Evolutionary conservation across 1,140 invertebrate genomes (phyloP), one percentile per base, ranked within the genome.

Genomic region (Drosophila takahashii): DNA sequence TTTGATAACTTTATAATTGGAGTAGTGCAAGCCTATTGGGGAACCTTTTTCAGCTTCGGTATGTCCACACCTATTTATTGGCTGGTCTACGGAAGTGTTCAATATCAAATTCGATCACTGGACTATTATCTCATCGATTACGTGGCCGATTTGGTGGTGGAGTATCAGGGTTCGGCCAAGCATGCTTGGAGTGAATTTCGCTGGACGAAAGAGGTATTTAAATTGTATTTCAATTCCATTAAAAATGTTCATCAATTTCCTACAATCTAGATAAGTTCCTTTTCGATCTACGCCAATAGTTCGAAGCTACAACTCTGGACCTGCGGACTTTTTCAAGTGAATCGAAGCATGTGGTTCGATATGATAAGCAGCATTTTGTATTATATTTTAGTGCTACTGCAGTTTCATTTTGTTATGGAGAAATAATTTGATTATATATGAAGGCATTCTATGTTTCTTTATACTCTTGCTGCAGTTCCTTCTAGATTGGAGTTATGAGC

Each of bases 51-150:
- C 7, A 11, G 34, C 2, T 75, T 64, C 16, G 8, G 6, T 8
- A 0, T 8, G 0, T 2, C 10, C 0, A 44, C 50, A 0, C 29
- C 42, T 0, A 0, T 36, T 3, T 16, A 8, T 26, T 15, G 47
- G 22, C 0, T 78, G 0, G 1, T 60, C 0, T 45, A 42, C 7
- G 78, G 83, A 0, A 0, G 0, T 4, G 1, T 26, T 2, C 8
- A 27, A 13, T 81, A 71, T 29, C 4, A 8, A 3, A 5, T 71
- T 8, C 48, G 60, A 0, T 11, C 39, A 0, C 0, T 81, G 2
- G 81, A 86, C 60, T 81, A 64, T 10, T 86, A 61, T 37, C 57
- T 86, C 0, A 48, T 75, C 15, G 84, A 86, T 16, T n/a, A 52
- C 3, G 59, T 86, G 34, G 67, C 57, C 27, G 83, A 85, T 51